Percentiles rank a stretch among this genome's conserved stretches.
Evolutionary conservation across 2,888 invertebrate species (phyloP).

Genomic region (Drosophila borealis): DNA sequence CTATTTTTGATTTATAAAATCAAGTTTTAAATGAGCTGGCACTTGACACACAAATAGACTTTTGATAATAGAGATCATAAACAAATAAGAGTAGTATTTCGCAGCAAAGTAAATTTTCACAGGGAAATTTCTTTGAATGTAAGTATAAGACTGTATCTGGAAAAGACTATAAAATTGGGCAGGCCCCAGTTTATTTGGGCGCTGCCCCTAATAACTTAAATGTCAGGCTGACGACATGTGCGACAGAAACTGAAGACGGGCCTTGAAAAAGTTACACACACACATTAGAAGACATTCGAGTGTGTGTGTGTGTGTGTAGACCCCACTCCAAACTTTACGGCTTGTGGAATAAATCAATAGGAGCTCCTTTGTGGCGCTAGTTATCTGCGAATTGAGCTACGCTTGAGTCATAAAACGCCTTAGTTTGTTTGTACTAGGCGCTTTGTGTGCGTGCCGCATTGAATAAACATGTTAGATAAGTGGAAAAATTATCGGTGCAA

Average conservation of each 20-base stretch:
- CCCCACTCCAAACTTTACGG: not conserved
- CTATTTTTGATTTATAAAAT: too few relatives aligned
- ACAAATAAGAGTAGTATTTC: too few relatives aligned
- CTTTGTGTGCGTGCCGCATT: constrained; percentile 51
- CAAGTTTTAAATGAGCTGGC: too few relatives aligned
- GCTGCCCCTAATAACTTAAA: not conserved
- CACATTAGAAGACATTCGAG: not conserved
- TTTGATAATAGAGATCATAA: too few relatives aligned
- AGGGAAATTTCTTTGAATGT: not conserved
- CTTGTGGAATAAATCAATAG: constrained; percentile 47
- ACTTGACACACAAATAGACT: too few relatives aligned
- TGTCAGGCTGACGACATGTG: not conserved
- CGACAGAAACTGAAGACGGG: not conserved
- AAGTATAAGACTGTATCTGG: not conserved
- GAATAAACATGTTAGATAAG: constrained; percentile 56
- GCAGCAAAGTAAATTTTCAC: not conserved
- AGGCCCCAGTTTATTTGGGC: not conserved
- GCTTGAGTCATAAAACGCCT: constrained; percentile 50
- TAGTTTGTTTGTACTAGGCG: constrained; percentile 10
- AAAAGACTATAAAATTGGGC: not conserved
- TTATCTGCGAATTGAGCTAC: constrained; percentile 26
- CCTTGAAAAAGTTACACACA: constrained; percentile 10
- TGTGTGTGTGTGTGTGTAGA: not conserved
- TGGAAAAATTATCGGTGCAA: constrained; percentile 51
- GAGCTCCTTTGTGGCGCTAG: constrained; percentile 21